These are phyloP conservation scores for Tetramorium bicarinatum DNA, from an alignment of 2,888 invertebrate species.

Conservation along the genomic window DNA sequence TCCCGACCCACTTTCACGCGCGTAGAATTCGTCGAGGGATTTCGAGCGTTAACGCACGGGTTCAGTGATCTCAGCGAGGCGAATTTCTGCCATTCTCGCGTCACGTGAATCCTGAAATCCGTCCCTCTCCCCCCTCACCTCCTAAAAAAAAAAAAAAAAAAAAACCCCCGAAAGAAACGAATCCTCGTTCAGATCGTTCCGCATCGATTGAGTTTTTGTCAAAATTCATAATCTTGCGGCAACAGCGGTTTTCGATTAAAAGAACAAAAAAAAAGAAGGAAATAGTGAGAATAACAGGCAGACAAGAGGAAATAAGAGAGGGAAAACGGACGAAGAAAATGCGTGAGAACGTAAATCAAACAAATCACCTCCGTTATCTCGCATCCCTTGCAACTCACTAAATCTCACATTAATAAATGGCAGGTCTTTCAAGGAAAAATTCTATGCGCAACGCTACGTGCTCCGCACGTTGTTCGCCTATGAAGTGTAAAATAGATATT, in stretches of 20 bases:
- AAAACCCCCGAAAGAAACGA: neutral
- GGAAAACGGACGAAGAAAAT: conserved; percentile 40
- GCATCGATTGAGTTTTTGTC: conserved; percentile 38
- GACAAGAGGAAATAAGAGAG: conserved; percentile 12
- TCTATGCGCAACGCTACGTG: conserved; percentile 27
- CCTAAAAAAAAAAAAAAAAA: neutral
- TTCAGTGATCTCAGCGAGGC: conserved; percentile 49
- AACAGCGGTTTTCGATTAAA: conserved; percentile 50
- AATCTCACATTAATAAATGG: conserved; percentile 49
- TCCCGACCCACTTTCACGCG: conserved; percentile 61
- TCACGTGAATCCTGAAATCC: conserved; percentile 40
- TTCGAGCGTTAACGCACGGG: conserved; percentile 55
- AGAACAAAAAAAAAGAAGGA: conserved; percentile 1
- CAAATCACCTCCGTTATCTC: conserved; percentile 67
- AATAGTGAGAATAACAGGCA: conserved; percentile 6
- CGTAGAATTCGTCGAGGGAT: conserved; percentile 49
- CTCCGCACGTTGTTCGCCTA: conserved; percentile 42
- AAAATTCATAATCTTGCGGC: conserved; percentile 61
- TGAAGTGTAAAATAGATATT: conserved; percentile 18
- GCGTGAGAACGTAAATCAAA: conserved; percentile 74
- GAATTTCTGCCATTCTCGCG: conserved; percentile 55
- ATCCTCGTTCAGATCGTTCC: conserved; percentile 43
- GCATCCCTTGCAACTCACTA: conserved; percentile 37
- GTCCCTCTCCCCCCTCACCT: neutral
- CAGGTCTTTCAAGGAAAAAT: conserved; percentile 23